Conservation (phyloP, 2,113 vertebrate species). For the Xiphophorus maculatus region DNA sequence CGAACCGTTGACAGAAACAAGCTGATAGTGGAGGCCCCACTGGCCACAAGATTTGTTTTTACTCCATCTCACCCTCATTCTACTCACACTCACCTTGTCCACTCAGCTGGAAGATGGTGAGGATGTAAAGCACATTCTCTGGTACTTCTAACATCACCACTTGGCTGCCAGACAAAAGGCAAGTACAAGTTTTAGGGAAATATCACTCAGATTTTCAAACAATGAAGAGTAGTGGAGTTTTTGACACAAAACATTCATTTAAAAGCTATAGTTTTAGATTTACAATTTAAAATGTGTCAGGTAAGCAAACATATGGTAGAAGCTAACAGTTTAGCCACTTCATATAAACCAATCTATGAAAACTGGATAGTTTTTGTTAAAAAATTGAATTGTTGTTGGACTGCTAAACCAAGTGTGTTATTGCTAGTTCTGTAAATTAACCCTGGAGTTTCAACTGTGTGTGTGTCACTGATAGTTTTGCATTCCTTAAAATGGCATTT, state of each 20-base stretch:
- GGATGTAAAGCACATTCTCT: conserved; percentile 31
- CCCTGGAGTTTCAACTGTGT: background rate
- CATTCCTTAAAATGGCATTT: background rate
- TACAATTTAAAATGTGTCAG: background rate
- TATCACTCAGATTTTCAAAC: background rate
- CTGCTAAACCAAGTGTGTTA: background rate
- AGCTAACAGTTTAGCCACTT: background rate
- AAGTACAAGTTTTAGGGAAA: background rate
- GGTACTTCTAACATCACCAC: background rate
- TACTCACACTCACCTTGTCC: conserved; percentile 46
- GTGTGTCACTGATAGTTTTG: background rate
- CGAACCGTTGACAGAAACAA: conserved; percentile 64
- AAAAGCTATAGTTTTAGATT: background rate
- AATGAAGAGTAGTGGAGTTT: background rate
- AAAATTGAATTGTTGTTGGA: background rate
- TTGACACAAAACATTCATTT: background rate
- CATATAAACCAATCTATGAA: background rate
- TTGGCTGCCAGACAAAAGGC: background rate
- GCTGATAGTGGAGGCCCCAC: conserved; percentile 63
- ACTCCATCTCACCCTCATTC: conserved; percentile 43
- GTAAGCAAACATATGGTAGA: background rate
- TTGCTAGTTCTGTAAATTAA: background rate
- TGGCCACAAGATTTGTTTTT: conserved; percentile 67
- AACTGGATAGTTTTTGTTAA: background rate
- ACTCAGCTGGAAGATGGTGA: conserved; percentile 50